Percentiles rank a stretch among this genome's conserved stretches.
These are phyloP conservation scores for Meandrina meandrites DNA, from an alignment of 92 coral and sea anemone genomes.

Conservation along the genomic window DNA sequence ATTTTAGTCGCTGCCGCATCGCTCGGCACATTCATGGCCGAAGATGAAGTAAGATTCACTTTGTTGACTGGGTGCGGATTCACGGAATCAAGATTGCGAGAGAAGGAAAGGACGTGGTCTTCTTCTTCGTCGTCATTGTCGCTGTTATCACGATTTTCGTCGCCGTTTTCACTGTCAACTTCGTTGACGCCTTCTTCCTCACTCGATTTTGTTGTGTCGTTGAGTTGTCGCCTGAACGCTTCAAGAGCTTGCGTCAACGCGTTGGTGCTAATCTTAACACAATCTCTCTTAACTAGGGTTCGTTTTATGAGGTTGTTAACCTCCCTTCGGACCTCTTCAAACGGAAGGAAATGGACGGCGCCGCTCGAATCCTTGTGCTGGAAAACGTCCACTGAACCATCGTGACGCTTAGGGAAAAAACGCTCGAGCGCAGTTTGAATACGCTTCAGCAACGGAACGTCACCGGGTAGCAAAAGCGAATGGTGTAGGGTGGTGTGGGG, in stretches of 20 bases:
- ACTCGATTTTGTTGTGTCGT: not conserved
- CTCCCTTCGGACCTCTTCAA: constrained; percentile 18
- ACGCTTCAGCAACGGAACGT: constrained; percentile 30
- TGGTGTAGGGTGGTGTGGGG: not conserved
- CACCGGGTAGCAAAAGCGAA: constrained; percentile 36
- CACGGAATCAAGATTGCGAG: not conserved
- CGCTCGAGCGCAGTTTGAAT: constrained; percentile 31
- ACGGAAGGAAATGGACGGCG: constrained; percentile 38
- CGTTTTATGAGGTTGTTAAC: constrained; percentile 27
- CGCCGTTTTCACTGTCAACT: not conserved
- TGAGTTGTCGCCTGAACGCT: not conserved
- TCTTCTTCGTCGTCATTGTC: not conserved
- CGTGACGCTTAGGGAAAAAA: constrained; percentile 39
- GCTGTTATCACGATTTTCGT: not conserved
- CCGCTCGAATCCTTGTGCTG: constrained; percentile 41
- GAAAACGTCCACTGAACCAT: constrained; percentile 42
- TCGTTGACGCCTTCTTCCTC: not conserved
- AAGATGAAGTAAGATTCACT: constrained; percentile 19
- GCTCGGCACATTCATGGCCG: constrained; percentile 2
- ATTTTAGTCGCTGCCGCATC: constrained; percentile 9
- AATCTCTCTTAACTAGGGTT: constrained; percentile 7
- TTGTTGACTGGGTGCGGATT: not conserved
- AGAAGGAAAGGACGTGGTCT: not conserved
- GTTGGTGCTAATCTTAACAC: constrained; percentile 35
- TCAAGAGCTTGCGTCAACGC: constrained; percentile 28